A percentile compares a stretch with the other conserved stretches of the same genome.
These are phyloP conservation scores for Diachasmimorpha longicaudata DNA, from an alignment of 1,140 invertebrate species.

Conservation along the genomic window DNA sequence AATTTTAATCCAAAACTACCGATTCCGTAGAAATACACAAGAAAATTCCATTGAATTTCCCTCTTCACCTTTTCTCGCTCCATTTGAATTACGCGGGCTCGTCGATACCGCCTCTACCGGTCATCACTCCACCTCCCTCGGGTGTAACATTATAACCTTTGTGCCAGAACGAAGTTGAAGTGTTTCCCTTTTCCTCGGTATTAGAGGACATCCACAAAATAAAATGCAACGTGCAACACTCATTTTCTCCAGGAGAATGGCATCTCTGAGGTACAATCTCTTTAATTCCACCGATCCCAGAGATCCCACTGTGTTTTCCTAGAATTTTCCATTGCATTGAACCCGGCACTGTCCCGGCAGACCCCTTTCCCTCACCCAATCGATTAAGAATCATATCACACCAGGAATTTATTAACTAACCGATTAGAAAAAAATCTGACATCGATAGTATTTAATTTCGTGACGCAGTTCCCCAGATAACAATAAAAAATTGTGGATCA, in stretches of 20 bases:
- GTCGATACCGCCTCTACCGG: background rate
- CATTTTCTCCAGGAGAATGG: slow-evolving; percentile 47
- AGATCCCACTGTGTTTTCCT: background rate
- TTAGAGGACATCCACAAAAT: background rate
- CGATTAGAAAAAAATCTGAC: background rate
- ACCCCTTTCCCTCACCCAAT: background rate
- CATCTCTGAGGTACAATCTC: slow-evolving; percentile 46
- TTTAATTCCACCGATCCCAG: background rate
- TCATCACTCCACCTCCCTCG: background rate
- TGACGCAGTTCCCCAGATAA: background rate
- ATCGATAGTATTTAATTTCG: background rate
- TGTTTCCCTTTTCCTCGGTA: background rate
- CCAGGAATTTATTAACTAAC: background rate
- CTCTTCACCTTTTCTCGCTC: background rate
- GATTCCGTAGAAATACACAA: background rate
- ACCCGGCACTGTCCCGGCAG: background rate
- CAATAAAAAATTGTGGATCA: background rate
- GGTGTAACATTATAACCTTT: background rate
- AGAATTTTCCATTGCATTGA: slow-evolving; percentile 13
- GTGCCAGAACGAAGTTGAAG: background rate
- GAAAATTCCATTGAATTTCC: background rate
- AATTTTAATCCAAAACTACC: background rate
- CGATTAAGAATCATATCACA: background rate
- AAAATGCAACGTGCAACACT: slow-evolving; percentile 47
- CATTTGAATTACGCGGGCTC: background rate